Base-by-base conservation (phyloP, 2,888 invertebrate species). In the Coleophora deauratella region DNA sequence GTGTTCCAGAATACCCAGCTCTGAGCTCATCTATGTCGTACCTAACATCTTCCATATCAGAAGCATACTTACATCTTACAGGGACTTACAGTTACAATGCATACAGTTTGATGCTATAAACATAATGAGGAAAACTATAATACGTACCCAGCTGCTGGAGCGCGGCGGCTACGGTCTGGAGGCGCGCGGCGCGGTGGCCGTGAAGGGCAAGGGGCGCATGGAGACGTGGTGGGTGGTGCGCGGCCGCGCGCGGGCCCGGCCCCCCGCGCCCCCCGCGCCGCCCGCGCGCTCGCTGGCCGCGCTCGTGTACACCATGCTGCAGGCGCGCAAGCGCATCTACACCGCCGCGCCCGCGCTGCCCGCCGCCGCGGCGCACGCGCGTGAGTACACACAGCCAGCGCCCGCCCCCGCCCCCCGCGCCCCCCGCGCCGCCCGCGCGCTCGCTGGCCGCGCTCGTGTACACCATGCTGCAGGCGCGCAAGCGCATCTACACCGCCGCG, bases 201-300 rank as follows among this genome's bases (percentile, higher is more conserved):
- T 98, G 27, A 98, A 98, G 71, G 98, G 98, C 45, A 98, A 98
- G 75, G 98, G 98, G 0, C 91, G 91, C 52, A 97, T 98, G 97
- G 93, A 95, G 72, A 98, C 97, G n/a, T 97, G 93, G 80, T 97
- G 94, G 81, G 94, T 98, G 40, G 76, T 90, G 38, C 92, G 92
- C 12, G 88, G 90, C 35, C 86, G 90, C 42, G 85, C 88, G 7
- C 84, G 87, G 38, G 93, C 52, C 13, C 92, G 33, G 87, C 89
- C 41, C 82, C 88, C 48, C 74, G 85, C 9, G 9, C 87, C 88
- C 12, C 89, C 39, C 81, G 87, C 49, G 75, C 84, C 27, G 70
- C 84, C 31, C 78, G 92, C 71, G 44, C 93, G 93, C 59, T 72
- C 79, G 35, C 89, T 96, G 52, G 94, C 95, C 10, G 94, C 94